A percentile compares a stretch with the other conserved stretches of the same genome.
phyloP scores from a whole-genome alignment of 2,113 vertebrate species.

The Odocoileus hemionus region DNA sequence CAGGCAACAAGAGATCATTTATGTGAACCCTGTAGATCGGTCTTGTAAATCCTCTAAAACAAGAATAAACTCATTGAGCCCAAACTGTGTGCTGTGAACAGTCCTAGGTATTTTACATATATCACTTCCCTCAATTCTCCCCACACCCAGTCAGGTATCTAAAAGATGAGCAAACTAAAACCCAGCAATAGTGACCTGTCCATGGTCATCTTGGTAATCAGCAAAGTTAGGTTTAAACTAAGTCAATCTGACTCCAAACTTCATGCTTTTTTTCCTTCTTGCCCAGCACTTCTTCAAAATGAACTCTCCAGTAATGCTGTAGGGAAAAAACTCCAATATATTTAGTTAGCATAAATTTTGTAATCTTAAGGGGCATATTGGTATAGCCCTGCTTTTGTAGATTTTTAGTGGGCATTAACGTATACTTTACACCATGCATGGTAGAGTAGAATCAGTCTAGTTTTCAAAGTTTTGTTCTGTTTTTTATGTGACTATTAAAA shows the following conservation, averaged over 20 bases:
- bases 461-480: background rate
- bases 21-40: background rate
- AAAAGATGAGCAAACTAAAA: slow-evolving; percentile 17
- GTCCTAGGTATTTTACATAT: background rate
- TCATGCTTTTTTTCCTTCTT: background rate
- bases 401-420: background rate
- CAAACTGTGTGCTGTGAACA: background rate
- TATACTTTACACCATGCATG: background rate
- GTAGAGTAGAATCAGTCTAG: background rate
- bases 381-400: background rate
- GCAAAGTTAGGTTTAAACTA: background rate
- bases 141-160: background rate
- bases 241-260: background rate
- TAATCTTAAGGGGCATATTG: background rate
- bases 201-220: background rate
- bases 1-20: background rate
- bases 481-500: background rate
- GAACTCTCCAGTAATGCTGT: background rate
- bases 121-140: background rate
- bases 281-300: background rate
- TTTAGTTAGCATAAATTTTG: background rate
- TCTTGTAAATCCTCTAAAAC: background rate
- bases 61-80: background rate
- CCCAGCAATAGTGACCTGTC: background rate
- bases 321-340: background rate